These are phyloP conservation scores for Coleophora flavipennella DNA, from an alignment of 2,888 invertebrate species.

Conservation along the genomic window DNA sequence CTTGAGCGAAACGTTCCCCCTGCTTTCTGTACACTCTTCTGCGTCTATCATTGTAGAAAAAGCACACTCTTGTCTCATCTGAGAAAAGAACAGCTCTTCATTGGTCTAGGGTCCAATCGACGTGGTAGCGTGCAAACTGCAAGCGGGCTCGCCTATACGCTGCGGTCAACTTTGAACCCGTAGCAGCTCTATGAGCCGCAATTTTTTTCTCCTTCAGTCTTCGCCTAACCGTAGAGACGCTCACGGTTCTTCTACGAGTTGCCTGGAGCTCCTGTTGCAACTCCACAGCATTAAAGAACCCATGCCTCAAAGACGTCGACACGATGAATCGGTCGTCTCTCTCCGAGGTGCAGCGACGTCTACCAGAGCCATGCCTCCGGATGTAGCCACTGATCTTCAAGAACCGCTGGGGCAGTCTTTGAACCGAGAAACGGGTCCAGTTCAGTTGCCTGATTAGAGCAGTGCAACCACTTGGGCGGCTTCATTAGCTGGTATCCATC, in stretches of 20 bases:
- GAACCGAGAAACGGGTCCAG: no score
- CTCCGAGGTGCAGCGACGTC: no score
- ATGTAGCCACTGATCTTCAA: no score
- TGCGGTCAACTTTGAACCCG: slow-evolving; percentile 9
- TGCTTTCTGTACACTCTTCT: slow-evolving; percentile 14
- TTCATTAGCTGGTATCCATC: no score
- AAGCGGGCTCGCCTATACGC: slow-evolving; percentile 8
- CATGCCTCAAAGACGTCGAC: no score
- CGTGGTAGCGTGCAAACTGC: slow-evolving; percentile 13
- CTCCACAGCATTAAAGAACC: slow-evolving; percentile 12
- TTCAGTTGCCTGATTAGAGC: no score
- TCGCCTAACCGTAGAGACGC: slow-evolving; percentile 6
- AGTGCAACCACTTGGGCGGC: no score
- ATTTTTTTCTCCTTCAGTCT: slow-evolving; percentile 6
- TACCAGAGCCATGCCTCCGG: no score
- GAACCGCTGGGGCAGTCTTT: no score
- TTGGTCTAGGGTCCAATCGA: slow-evolving; percentile 9
- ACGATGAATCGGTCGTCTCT: no score
- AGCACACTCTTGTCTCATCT: slow-evolving; percentile 11
- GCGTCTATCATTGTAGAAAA: slow-evolving; percentile 13
- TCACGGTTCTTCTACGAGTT: slow-evolving; percentile 7
- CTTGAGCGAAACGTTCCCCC: slow-evolving; percentile 10
- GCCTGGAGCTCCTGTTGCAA: slow-evolving; percentile 12
- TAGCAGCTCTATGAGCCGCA: slow-evolving; percentile 5
- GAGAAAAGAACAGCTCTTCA: slow-evolving; percentile 9